These are phyloP conservation scores for Drosophila planitibia DNA, from an alignment of 2,888 invertebrate species.

Conservation along the genomic window DNA sequence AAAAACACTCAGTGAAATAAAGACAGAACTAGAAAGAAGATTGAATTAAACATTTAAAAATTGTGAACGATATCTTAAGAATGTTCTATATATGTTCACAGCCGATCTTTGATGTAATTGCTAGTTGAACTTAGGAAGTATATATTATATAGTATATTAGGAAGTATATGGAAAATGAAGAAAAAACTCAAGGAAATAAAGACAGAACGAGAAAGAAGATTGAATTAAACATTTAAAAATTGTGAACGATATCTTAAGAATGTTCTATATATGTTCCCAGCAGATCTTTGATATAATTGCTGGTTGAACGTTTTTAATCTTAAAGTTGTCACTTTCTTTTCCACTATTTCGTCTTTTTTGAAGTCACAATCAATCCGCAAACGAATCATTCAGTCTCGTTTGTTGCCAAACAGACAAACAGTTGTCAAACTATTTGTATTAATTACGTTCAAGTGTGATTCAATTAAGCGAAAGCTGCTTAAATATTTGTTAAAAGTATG, in stretches of 20 bases:
- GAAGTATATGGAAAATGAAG: too few species aligned
- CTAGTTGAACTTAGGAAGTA: background rate
- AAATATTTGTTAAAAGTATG: background rate
- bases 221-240: background rate
- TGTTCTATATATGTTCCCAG: rapidly evolving
- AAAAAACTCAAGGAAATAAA: too few species aligned
- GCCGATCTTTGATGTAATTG: background rate
- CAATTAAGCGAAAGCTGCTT: background rate
- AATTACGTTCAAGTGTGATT: background rate
- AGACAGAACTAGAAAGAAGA: rapidly evolving
- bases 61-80: background rate
- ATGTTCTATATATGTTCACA: rapidly evolving
- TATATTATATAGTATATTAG: too few species aligned
- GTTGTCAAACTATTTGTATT: background rate
- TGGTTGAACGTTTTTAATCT: background rate
- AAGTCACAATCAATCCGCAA: background rate
- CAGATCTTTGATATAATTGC: background rate
- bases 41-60: background rate
- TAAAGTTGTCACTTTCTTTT: background rate
- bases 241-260: background rate
- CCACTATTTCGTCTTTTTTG: rapidly evolving
- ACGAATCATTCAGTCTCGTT: background rate
- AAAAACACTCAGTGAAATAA: rapidly evolving
- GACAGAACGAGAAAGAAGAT: rapidly evolving
- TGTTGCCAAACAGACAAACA: background rate